These are phyloP conservation scores for Pelodiscus sinensis DNA, from an alignment of 2,113 vertebrate genomes.

Conservation along the genomic window DNA sequence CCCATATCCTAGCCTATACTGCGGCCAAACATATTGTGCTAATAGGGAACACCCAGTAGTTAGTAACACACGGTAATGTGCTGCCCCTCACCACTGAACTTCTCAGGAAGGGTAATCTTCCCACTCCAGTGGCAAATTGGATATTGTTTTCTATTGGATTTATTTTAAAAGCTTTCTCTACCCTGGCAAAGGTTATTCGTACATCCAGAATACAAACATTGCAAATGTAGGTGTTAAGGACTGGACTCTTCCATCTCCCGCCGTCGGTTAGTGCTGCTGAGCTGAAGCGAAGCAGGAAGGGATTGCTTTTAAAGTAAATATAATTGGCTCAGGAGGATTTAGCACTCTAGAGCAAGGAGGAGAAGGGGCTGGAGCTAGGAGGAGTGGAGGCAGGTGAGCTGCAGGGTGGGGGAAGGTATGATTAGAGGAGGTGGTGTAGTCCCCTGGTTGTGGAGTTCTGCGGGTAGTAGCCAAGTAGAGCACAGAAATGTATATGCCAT, in stretches of 20 bases:
- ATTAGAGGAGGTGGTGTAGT: not conserved
- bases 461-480: too few species aligned
- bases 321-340: not conserved
- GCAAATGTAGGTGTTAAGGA: not conserved
- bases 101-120: conserved; percentile 20
- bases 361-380: not conserved
- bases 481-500: not conserved
- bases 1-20: not conserved
- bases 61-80: not conserved
- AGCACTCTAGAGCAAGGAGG: not conserved
- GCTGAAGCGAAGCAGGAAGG: accelerated
- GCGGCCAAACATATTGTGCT: not conserved
- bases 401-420: not conserved
- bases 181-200: not conserved
- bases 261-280: not conserved
- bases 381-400: not conserved
- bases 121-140: not conserved
- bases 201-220: accelerated
- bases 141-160: not conserved
- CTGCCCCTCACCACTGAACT: not conserved
- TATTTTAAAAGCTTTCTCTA: not conserved
- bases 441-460: not conserved
- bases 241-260: not conserved
- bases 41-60: not conserved
- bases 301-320: not conserved